phyloP scores from a whole-genome alignment of 2,888 invertebrate genomes.

The Apomyelois bistriatella region DNA sequence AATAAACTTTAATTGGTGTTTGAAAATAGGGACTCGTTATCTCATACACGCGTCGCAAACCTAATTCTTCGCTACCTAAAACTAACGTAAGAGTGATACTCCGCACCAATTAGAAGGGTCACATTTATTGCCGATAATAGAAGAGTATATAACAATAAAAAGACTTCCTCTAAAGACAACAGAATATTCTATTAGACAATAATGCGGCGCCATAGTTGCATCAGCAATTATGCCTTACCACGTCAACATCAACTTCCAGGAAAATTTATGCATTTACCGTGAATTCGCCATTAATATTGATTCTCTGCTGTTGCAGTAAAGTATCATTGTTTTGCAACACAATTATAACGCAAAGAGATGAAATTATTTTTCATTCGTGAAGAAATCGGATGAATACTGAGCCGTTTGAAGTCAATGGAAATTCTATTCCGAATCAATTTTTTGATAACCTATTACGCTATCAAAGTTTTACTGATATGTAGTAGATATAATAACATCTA shows the following conservation, averaged over 20 bases:
- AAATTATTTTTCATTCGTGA: neutral
- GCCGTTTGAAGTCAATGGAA: neutral
- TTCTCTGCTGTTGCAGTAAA: neutral
- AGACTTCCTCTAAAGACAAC: neutral
- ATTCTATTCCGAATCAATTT: neutral
- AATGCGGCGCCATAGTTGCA: constrained; percentile 1
- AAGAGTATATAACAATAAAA: too few relatives aligned
- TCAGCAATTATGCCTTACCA: constrained; percentile 9
- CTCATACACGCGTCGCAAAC: constrained; percentile 48
- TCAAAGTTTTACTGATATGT: too few relatives aligned
- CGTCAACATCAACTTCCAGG: constrained; percentile 44
- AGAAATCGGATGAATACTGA: neutral
- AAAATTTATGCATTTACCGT: constrained; percentile 34
- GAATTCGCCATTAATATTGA: constrained; percentile 41
- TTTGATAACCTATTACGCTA: neutral
- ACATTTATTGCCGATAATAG: neutral
- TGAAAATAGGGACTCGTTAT: constrained; percentile 30
- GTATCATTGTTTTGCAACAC: constrained; percentile 18
- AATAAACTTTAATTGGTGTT: constrained; percentile 4
- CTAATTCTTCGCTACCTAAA: constrained; percentile 37
- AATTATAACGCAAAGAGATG: constrained; percentile 8
- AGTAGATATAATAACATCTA: too few relatives aligned
- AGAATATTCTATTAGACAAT: constrained; percentile 10
- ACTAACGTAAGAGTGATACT: neutral
- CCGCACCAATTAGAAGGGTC: neutral